phyloP scores from a whole-genome alignment of 2,797 vertebrate genomes.

The Rhincodon typus region DNA sequence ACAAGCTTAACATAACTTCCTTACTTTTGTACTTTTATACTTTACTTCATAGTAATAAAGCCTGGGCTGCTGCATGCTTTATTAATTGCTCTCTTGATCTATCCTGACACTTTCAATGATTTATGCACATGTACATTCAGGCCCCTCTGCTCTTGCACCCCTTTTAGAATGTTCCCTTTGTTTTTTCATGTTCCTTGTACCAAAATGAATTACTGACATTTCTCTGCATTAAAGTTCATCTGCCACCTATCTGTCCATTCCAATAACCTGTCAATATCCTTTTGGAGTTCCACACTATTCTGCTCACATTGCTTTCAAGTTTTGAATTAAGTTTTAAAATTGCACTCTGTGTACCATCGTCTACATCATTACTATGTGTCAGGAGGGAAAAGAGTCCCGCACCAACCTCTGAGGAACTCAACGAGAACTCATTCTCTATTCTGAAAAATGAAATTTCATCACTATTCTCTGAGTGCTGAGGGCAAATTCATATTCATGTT shows the following conservation, averaged over 20 bases:
- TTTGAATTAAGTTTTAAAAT: neutral
- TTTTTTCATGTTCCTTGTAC: neutral
- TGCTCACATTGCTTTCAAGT: neutral
- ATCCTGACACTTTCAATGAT: neutral
- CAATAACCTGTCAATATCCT: neutral
- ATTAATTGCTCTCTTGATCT: neutral
- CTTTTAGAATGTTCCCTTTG: neutral
- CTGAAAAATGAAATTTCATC: neutral
- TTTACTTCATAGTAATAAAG: too few relatives aligned
- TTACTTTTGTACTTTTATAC: too few relatives aligned
- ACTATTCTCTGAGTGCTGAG: neutral
- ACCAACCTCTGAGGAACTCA: neutral
- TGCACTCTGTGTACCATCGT: neutral
- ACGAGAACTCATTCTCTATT: neutral
- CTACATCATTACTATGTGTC: neutral
- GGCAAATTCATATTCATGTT: neutral
- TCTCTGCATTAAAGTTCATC: too few relatives aligned
- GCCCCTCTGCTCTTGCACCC: neutral
- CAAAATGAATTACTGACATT: neutral
- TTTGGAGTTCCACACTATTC: neutral
- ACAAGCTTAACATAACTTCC: too few relatives aligned
- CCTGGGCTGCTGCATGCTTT: too few relatives aligned
- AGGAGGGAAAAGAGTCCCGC: neutral
- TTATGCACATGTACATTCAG: neutral
- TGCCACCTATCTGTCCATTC: neutral